Evolutionary conservation across 2,113 vertebrate species (phyloP), one percentile per base, ranked within the genome.

Genomic region (Lethenteron camtschaticum): DNA sequence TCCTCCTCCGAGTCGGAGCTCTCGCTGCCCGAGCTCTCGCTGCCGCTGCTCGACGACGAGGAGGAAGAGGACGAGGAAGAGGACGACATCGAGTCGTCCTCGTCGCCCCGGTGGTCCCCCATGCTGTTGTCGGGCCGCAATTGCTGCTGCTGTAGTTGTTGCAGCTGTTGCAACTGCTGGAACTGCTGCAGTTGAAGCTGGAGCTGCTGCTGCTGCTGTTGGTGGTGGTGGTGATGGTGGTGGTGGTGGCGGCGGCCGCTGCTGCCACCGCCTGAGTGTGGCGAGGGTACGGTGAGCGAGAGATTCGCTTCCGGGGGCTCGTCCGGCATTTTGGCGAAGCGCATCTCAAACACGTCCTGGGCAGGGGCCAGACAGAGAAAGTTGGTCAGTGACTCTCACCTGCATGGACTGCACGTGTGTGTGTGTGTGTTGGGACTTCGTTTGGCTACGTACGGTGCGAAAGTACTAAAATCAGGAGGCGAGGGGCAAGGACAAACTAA

Each of bases 281-380:
- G 63, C 6, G 41, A 41, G 41, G 41, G 6, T 41, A 41, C 41
- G 41, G 41, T 41, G 41, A 41, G 41, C 1, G 81, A 78, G 0
- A 85, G 81, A 0, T 77, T 73, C 0, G 76, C 77, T 0, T 73
- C 69, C 70, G 85, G 86, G 0, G 83, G 83, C 75, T 90, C 90
- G 1, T 96, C 92, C 0, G 90, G 90, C 84, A 96, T 88, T 76
- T 89, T 92, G 20, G 89, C 87, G 8, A 99, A 99, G 55, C 82
- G 84, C 85, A 88, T 89, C 79, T 99, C 94, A 18, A 99, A 96
- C 71, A 96, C 84, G 1, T 87, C 85, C 91, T 96, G 74, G 0
- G 16, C 41, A 56, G n/a, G 9, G 9, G 10, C 9, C 55, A 70
- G 60, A 58, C 68, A 56, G 71, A 12, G 16, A 63, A 63, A 8